Evolutionary conservation across 2,888 invertebrate genomes (phyloP).

Genomic region (Pimpla rufipes): DNA sequence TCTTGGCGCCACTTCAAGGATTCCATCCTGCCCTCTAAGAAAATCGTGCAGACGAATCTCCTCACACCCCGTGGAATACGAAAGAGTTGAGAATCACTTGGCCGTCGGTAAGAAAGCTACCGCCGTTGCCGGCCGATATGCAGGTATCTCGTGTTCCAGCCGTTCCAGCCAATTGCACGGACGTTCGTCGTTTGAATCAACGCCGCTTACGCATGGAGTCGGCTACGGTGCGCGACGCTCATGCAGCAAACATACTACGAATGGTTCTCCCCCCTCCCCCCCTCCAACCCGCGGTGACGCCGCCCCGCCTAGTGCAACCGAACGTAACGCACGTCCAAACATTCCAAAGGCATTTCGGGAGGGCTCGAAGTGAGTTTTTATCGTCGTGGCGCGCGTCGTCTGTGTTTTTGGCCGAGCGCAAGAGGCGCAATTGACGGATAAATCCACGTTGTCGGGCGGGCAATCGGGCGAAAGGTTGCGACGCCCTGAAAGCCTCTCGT

Average conservation of each 20-base stretch:
- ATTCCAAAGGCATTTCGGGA: constrained; percentile 69
- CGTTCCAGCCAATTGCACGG: background rate
- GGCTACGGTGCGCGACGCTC: background rate
- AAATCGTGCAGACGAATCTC: too few species aligned
- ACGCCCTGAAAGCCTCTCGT: constrained; percentile 5
- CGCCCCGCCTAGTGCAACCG: constrained; percentile 78
- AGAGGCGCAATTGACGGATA: background rate
- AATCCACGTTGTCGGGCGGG: background rate
- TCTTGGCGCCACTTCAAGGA: too few species aligned
- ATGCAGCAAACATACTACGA: background rate
- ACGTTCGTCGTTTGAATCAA: background rate
- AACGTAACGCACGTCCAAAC: constrained; percentile 70
- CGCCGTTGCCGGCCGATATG: background rate
- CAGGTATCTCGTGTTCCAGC: background rate
- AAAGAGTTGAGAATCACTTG: too few species aligned
- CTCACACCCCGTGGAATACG: too few species aligned
- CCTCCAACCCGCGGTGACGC: constrained; percentile 48
- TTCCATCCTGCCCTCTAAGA: too few species aligned
- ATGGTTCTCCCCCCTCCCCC: too few species aligned
- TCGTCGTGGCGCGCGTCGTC: constrained; percentile 33
- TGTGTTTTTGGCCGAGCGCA: constrained; percentile 1
- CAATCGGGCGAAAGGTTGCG: constrained; percentile 50
- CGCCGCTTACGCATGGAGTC: background rate
- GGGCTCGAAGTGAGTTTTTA: constrained; percentile 2
- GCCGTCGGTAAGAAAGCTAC: too few species aligned